Conservation (phyloP, 1,140 invertebrate species). For the Bombus sibiricus region DNA sequence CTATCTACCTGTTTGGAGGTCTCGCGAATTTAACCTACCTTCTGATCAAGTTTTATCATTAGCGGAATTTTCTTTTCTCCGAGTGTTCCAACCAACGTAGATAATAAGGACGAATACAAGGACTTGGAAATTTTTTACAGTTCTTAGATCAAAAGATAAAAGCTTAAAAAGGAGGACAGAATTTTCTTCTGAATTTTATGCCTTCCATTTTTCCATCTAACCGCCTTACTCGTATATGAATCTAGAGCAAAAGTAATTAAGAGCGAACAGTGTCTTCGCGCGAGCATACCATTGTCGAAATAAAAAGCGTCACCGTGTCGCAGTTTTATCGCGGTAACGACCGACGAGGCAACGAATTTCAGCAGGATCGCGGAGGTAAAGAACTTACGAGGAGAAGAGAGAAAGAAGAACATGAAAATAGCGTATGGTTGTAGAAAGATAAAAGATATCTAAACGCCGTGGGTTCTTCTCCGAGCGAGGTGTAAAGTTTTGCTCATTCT, state of each 20-base stretch:
- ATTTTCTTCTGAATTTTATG: background rate
- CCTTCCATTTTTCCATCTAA: no score
- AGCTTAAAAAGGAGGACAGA: background rate
- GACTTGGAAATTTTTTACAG: background rate
- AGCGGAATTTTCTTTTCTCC: background rate
- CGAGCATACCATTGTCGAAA: background rate
- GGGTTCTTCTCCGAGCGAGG: no score
- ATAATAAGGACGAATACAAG: background rate
- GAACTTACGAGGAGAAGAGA: no score
- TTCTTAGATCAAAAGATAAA: background rate
- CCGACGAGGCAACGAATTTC: constrained; percentile 1
- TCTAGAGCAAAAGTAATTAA: constrained; percentile 23
- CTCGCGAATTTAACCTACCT: background rate
- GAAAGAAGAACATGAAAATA: background rate
- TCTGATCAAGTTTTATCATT: background rate
- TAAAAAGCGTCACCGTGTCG: constrained; percentile 5
- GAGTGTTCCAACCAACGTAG: background rate
- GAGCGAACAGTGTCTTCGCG: background rate
- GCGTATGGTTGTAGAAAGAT: background rate
- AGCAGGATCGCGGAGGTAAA: background rate
- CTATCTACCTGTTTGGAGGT: background rate
- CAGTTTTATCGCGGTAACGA: constrained; percentile 23
- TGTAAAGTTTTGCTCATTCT: background rate
- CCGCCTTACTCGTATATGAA: background rate
- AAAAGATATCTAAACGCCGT: constrained; percentile 5